Evolutionary conservation across 2,797 vertebrate species (phyloP), one percentile per base, ranked within the genome.

Genomic region (Sebastes steindachneri): DNA sequence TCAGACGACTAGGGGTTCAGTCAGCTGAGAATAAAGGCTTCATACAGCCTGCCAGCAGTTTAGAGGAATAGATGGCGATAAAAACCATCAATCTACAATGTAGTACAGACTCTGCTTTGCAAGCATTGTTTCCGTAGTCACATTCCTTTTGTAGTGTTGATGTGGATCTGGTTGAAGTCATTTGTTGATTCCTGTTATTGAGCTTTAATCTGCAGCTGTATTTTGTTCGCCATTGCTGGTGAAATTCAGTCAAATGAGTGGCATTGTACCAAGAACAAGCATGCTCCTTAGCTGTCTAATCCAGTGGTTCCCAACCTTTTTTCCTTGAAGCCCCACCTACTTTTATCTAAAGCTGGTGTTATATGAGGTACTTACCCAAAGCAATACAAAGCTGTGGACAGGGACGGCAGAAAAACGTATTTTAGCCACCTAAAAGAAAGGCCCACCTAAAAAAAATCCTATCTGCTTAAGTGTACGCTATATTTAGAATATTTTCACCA

Each of bases 1-100:
- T 53, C 10, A 54, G 29, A 69, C 9, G 26, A 67, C 48, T 31
- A 29, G 53, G n/a, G 15, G 54, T 45, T 73, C 19, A 57, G 23
- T 62, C 59, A 75, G 26, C 77, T 71, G 57, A 45, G 62, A 71
- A n/a, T n/a, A 58, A 62, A 63, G 45, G 28, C 29, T 54, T 74
- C 48, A 54, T 68, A 33, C 57, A 63, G 28, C 58, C 31, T 26
- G 59, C 66, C 58, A 77, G 60, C 37, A 41, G 41, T 59, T 48
- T 28, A 73, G 53, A 15, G 28, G 23, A 6, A 28, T 25, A 57
- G 21, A 73, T 69, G 29, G 45, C 1, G 17, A 63, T 58, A 25
- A 69, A 64, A 71, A 70, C 11, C 14, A 63, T 68, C 15, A 66
- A 7, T 63, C 26, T 68, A 29, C 68, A 63, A 6, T 21, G 63